phyloP scores from a whole-genome alignment of 2,888 invertebrate species.

The Drosophila infuscata region DNA sequence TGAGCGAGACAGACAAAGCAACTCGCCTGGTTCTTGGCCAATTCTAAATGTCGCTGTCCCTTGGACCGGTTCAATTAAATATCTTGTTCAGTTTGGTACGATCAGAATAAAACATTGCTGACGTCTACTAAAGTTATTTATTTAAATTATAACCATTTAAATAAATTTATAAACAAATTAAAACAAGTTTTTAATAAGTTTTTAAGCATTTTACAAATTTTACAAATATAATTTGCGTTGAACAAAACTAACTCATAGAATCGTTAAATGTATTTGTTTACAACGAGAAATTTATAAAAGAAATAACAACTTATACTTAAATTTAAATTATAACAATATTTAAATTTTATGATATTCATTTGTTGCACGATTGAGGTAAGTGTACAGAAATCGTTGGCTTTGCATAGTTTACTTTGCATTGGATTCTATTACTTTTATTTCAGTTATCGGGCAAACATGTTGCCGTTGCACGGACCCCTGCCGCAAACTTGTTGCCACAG shows the following conservation, averaged over 20 bases:
- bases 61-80: slow-evolving; percentile 45
- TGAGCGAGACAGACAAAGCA: slow-evolving; percentile 28
- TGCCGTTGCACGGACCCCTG: slow-evolving; percentile 64
- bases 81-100: slow-evolving; percentile 27
- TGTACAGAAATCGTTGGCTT: slow-evolving; percentile 32
- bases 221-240: background rate
- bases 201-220: background rate
- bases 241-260: background rate
- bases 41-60: slow-evolving; percentile 70
- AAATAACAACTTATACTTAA: background rate
- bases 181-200: background rate
- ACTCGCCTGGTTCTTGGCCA: slow-evolving; percentile 49
- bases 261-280: background rate
- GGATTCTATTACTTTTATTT: slow-evolving; percentile 74
- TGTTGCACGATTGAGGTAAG: slow-evolving; percentile 13
- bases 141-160: background rate
- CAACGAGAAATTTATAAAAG: background rate
- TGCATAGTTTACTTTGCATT: background rate
- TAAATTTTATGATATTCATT: background rate
- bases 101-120: background rate
- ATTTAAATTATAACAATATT: background rate
- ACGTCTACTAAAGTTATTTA: background rate
- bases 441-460: slow-evolving; percentile 75
- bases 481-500: slow-evolving; percentile 60
- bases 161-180: background rate